These are phyloP conservation scores for Alloplasta piceator DNA, from an alignment of 2,888 invertebrate genomes.

Conservation along the genomic window DNA sequence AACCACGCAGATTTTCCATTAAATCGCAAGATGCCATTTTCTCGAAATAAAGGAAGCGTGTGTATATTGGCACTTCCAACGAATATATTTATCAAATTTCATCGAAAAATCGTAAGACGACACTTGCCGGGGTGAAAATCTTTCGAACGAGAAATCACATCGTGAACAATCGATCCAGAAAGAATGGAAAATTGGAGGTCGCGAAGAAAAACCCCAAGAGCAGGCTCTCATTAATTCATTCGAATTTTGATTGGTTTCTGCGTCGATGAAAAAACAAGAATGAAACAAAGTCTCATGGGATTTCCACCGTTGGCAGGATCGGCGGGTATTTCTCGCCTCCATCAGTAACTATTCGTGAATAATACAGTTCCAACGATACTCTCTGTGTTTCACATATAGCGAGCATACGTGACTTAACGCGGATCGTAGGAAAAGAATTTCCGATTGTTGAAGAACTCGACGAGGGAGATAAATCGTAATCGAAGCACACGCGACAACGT, in stretches of 20 bases:
- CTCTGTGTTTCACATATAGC: too few species aligned
- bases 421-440: not conserved
- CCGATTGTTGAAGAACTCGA: not conserved
- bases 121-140: not conserved
- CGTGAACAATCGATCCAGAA: not conserved
- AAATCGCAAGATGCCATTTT: too few species aligned
- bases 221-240: constrained; percentile 17
- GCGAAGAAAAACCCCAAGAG: too few species aligned
- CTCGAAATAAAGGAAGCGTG: too few species aligned
- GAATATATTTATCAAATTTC: not conserved
- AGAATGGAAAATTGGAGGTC: too few species aligned
- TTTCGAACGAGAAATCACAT: not conserved
- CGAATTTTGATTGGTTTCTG: constrained; percentile 35
- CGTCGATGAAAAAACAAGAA: constrained; percentile 23
- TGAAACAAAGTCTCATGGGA: constrained; percentile 19
- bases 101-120: not conserved
- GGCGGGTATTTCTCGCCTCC: constrained; percentile 10
- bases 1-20: too few species aligned
- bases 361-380: too few species aligned
- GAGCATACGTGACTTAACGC: too few species aligned
- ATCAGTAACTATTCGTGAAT: not conserved
- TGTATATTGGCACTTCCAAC: not conserved
- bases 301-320: not conserved
- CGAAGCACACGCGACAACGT: too few species aligned
- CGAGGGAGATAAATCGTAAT: not conserved